Evolutionary conservation across 2,888 invertebrate genomes (phyloP), one percentile per base, ranked within the genome.

Genomic region (Fabriciana adippe): DNA sequence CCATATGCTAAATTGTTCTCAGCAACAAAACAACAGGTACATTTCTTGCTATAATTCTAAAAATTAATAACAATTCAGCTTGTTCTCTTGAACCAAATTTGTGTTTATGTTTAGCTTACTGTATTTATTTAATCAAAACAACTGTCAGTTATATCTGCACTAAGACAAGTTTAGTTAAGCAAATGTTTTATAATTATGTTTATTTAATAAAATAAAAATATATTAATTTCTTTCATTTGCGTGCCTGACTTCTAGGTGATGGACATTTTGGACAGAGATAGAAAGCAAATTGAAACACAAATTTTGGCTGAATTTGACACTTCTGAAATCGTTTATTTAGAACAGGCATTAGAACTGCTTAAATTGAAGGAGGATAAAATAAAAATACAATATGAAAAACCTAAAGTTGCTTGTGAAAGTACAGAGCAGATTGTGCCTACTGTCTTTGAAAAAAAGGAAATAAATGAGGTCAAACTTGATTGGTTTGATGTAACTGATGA

Each of bases 271-370:
- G 94, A 95, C 70, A 93, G 95, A 62, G 98, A 99, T 87, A 93
- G 94, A 65, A 81, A 78, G 4, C 96, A 97, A 81, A 91, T 98
- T 62, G 79, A 93, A 73, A 82, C 84, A 4, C 95, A 95, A 80
- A 89, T 95, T 64, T 77, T 95, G 75, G 95, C 95, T 62, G 95
- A 96, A 81, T 94, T 95, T 75, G 94, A 95, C 73, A 95, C 95
- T 78, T 96, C 97, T 1, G 98, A 99, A 89, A 94, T 95, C 78
- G 95, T 96, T 76, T 99, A 97, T 81, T 95, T 98, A 73, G 95
- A 98, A 81, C 95, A 97, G 87, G 98, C 98, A 15, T 86, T 98
- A 61, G 86, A 94, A 61, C 94, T 96, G 81, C 89, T 97, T 11
- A 90, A 92, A 66, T 80, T 87, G 62, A 93, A 96, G 70, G 88